These are phyloP conservation scores for Crotalus helleri DNA, from an alignment of 2,113 vertebrate species.

Conservation along the genomic window DNA sequence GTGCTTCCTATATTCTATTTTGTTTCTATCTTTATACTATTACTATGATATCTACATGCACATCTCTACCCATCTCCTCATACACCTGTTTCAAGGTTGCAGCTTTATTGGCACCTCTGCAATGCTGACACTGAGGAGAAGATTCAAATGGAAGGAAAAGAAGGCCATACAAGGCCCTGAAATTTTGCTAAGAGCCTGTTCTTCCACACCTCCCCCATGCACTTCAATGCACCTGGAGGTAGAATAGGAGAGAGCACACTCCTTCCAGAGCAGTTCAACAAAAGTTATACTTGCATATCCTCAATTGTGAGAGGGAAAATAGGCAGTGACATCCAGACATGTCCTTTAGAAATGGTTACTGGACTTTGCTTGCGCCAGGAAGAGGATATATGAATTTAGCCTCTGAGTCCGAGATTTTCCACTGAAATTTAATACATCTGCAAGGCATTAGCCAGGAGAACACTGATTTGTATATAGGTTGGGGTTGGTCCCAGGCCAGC, in stretches of 20 bases:
- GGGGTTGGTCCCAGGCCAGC: background rate
- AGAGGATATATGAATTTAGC: background rate
- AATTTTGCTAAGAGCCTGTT: background rate
- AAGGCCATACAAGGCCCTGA: background rate
- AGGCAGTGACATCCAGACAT: background rate
- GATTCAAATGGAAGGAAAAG: background rate
- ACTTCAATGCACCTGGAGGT: background rate
- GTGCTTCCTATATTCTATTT: too few relatives aligned
- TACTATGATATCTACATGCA: too few relatives aligned
- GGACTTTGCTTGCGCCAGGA: background rate
- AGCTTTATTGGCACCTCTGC: background rate
- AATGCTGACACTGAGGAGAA: background rate
- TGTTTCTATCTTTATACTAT: too few relatives aligned
- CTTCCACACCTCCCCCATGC: background rate
- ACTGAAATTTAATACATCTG: background rate
- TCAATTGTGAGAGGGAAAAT: background rate
- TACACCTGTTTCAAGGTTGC: background rate
- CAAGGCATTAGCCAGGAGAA: background rate
- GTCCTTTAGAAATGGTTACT: background rate
- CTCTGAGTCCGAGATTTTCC: background rate
- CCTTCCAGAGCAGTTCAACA: background rate
- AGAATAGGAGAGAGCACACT: background rate
- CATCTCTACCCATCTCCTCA: background rate
- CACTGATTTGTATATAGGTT: background rate
- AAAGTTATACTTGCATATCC: background rate